These are phyloP conservation scores for Andricus quercusramuli DNA, from an alignment of 2,888 invertebrate species.

Conservation along the genomic window DNA sequence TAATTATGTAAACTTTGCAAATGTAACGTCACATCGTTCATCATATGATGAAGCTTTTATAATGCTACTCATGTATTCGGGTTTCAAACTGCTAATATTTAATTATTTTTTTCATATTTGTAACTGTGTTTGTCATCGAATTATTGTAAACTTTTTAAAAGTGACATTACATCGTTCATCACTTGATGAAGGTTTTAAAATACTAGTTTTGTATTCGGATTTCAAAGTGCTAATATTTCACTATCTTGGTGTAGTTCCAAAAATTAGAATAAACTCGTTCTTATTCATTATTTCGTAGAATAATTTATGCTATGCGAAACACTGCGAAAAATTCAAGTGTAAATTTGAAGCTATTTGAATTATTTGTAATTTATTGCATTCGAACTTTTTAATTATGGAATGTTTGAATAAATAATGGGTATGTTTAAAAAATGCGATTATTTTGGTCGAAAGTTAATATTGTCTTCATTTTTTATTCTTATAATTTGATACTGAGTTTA, in stretches of 20 bases:
- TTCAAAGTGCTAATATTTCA: not conserved
- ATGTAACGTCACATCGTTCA: not conserved
- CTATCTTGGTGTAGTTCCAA: not conserved
- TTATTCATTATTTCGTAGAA: not conserved
- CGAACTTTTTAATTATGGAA: too few species aligned
- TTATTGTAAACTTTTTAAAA: not conserved
- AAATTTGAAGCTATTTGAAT: too few species aligned
- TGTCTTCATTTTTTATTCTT: too few species aligned
- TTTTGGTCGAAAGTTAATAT: too few species aligned
- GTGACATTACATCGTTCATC: not conserved
- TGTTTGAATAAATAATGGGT: too few species aligned
- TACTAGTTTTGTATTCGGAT: not conserved
- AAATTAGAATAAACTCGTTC: not conserved
- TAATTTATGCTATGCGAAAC: not conserved
- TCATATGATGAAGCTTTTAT: not conserved
- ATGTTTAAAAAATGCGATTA: too few species aligned
- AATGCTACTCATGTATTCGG: not conserved
- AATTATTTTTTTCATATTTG: not conserved
- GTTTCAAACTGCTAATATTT: not conserved
- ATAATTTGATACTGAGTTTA: too few species aligned
- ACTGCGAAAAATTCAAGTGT: not conserved
- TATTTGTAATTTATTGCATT: too few species aligned
- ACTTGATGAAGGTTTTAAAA: not conserved
- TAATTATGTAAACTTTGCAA: not conserved
- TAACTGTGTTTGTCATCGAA: not conserved